Base-by-base conservation (phyloP, 2,888 invertebrate species). In the Hydraecia micacea region DNA sequence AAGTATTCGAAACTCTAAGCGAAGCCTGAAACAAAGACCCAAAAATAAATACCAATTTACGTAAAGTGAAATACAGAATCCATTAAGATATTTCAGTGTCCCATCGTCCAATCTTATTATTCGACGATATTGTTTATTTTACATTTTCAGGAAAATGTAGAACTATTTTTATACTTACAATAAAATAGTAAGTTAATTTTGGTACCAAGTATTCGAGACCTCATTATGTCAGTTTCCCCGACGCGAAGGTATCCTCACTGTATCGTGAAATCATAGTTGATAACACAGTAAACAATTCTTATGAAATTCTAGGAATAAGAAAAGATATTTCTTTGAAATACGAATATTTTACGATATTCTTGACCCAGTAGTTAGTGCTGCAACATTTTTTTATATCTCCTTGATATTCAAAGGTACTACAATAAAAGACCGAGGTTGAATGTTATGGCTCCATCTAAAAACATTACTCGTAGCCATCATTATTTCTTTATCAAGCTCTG, bases 401-500 rank as follows among this genome's bases (percentile, higher is more conserved):
- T 66, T 72, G 39, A 71, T 76, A 79, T 77, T 79, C 68, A 72
- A 68, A 67, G 63, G 55, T 49, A 42, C 49, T 32, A 62, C 58
- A 71, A 68, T 72, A 58, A 67, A 58, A 73, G 6, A 49, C 52
- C 63, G 55, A 75, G 32, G 28, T 77, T 49, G n/a, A 73, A 83
- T 77, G 63, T 66, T 52, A 63, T 28, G 68, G 46, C 9, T 52
- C 32, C 32, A 58, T 69, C 46, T 62, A 42, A 73, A 77, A 63
- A 74, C 74, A 80, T 75, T n/a, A 73, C 63, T 60, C 58, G 55
- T 28, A 52, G 28, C 58, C 49, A 76, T 75, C 42, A 70, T 87
- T 80, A 82, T 73, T 67, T 80, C 58, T 84, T 73, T 74, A 75
- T 82, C 72, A 67, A 77, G 58, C 65, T 42, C 68, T 79, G 49